A percentile compares a stretch with the other conserved stretches of the same genome.
These are phyloP conservation scores for Stegodyphus dumicola DNA, from an alignment of 1,140 invertebrate species.

Conservation along the genomic window DNA sequence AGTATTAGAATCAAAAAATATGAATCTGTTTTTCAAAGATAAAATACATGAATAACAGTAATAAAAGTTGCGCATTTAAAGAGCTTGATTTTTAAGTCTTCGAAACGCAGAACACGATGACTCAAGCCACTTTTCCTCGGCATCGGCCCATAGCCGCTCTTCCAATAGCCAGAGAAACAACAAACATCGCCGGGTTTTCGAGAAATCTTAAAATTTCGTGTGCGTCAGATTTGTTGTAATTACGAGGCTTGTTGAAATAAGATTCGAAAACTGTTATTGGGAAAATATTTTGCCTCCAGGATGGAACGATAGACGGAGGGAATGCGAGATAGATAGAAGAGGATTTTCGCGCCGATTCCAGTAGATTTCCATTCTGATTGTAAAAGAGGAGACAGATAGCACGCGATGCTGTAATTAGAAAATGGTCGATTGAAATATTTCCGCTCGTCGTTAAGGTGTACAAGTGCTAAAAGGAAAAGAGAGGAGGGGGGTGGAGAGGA, in stretches of 20 bases:
- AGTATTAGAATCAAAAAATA: too few species aligned
- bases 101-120: background rate
- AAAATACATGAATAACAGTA: too few species aligned
- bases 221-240: slow-evolving; percentile 51
- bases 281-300: slow-evolving; percentile 56
- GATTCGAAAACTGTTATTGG: slow-evolving; percentile 62
- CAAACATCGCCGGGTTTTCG: slow-evolving; percentile 48
- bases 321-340: slow-evolving; percentile 1
- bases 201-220: slow-evolving; percentile 60
- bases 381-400: slow-evolving; percentile 37
- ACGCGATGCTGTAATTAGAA: slow-evolving; percentile 60
- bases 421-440: slow-evolving; percentile 59
- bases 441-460: slow-evolving; percentile 53
- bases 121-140: slow-evolving; percentile 6
- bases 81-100: too few species aligned
- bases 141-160: background rate
- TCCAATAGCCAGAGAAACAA: slow-evolving; percentile 56
- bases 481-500: background rate
- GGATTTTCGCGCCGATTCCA: slow-evolving; percentile 15
- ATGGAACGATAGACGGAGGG: background rate
- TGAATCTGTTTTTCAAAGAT: too few species aligned
- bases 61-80: too few species aligned
- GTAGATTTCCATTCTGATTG: slow-evolving; percentile 54
- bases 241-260: slow-evolving; percentile 62
- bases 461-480: slow-evolving; percentile 50